Evolutionary conservation across 2,888 invertebrate genomes (phyloP), one percentile per base, ranked within the genome.

Genomic region (Siphlonurus alternatus): DNA sequence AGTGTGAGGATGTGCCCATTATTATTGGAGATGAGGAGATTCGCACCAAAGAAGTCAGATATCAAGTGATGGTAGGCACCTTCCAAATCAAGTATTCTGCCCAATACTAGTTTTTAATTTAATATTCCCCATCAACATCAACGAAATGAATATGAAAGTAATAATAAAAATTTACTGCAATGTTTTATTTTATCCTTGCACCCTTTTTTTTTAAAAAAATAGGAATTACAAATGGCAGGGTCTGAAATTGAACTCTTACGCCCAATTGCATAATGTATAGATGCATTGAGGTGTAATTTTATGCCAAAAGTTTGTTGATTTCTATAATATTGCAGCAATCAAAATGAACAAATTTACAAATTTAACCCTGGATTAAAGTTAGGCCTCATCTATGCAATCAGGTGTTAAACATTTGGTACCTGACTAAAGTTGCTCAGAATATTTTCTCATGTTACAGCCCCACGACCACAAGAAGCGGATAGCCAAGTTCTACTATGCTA

Each of bases 11-110:
- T 69, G 84, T 98, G 66, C 98, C 99, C 7, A 88, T 99, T 73
- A 85, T 97, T n/a, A 93, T 99, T 74, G 98, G 96, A n/a, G 88
- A 88, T 69, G 83, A 97, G 75, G 87, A 87, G 73, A 85, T 88
- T 70, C 83, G 82, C 70, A 89, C 90, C 0, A 82, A 87, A 66
- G 81, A 85, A 71, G 84, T 86, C 63, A 81, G 81, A 70, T 86
- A 87, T 73, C 97, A 98, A 83, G 86, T 84, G 68, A 80, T 81
- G 81, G 82, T 82, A 73, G 72, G 74, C 63, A 15, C 19, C n/a
- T 18, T 62, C 5, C 18, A 18, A n/a, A 38, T 22, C 18, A 5
- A 51, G 10, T 3, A 7, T n/a, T 54, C 1, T 7, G 23, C 5
- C 2, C 22, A 23, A 25, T 3, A n/a, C n/a, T n/a, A n/a, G n/a